Conservation (phyloP, 2,888 invertebrate genomes). For the Meliscaeva auricollis region DNA sequence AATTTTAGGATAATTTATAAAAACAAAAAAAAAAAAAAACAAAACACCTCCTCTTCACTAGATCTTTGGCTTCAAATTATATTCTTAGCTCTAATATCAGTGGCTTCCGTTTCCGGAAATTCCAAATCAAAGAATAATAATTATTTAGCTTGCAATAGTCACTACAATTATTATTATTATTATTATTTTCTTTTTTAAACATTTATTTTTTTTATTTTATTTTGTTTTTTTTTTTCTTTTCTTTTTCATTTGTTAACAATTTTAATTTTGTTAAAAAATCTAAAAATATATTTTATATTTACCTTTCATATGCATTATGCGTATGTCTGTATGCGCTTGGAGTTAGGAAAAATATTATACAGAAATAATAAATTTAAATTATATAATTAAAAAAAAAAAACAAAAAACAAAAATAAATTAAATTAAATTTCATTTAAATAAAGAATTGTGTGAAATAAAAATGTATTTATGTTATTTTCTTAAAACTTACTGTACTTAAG, state of each 20-base stretch:
- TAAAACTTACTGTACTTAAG: neutral
- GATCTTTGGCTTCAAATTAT: constrained; percentile 12
- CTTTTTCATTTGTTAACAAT: constrained; percentile 31
- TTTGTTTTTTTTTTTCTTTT: constrained; percentile 15
- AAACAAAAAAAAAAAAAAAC: neutral
- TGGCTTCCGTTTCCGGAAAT: constrained; percentile 31
- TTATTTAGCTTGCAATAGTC: constrained; percentile 27
- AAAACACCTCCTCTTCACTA: constrained; percentile 9
- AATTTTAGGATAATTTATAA: constrained; percentile 62
- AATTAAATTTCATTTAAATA: constrained; percentile 30
- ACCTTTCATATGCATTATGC: constrained; percentile 23
- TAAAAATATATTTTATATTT: constrained; percentile 57
- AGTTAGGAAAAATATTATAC: constrained; percentile 61
- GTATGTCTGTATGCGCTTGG: constrained; percentile 41
- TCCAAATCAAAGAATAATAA: constrained; percentile 15
- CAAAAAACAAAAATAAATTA: constrained; percentile 11
- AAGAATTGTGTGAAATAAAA: constrained; percentile 36
- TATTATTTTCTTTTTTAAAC: constrained; percentile 6
- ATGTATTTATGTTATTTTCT: neutral
- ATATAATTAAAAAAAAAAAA: too few relatives aligned
- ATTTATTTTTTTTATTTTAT: constrained; percentile 14
- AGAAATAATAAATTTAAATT: constrained; percentile 23
- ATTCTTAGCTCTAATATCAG: constrained; percentile 18
- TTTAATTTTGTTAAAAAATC: constrained; percentile 42
- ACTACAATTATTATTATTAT: constrained; percentile 2